Conservation (phyloP, 2,888 invertebrate genomes). For the Anticlea derivata region DNA sequence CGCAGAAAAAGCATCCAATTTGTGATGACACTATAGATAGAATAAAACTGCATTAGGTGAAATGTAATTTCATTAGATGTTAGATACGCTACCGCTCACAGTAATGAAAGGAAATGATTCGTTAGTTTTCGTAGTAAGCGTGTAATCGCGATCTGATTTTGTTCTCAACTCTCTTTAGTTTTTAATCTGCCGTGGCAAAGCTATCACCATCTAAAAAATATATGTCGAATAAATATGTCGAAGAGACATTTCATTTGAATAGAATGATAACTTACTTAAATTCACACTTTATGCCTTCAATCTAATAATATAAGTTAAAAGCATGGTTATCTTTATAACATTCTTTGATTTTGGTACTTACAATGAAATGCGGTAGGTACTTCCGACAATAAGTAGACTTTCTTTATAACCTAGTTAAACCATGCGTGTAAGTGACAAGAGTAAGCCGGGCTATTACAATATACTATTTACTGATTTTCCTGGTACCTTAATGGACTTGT, state of each 20-base stretch:
- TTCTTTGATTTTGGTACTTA: too few relatives aligned
- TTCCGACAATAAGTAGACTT: background rate
- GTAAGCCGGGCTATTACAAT: conserved; percentile 31
- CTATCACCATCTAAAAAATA: conserved; percentile 48
- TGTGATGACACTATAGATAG: background rate
- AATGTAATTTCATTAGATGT: conserved; percentile 26
- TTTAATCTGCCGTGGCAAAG: conserved; percentile 44
- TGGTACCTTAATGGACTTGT: conserved; percentile 73
- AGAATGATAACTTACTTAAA: too few relatives aligned
- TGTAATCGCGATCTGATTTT: conserved; percentile 66
- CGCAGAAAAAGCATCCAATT: too few relatives aligned
- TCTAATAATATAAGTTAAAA: background rate
- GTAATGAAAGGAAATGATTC: conserved; percentile 68
- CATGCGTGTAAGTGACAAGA: conserved; percentile 31
- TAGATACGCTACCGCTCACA: conserved; percentile 39
- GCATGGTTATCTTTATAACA: background rate
- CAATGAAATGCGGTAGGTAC: too few relatives aligned
- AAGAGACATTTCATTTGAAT: too few relatives aligned
- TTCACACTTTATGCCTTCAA: too few relatives aligned
- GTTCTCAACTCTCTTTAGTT: conserved; percentile 47
- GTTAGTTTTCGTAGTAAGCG: conserved; percentile 55
- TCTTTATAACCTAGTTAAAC: conserved; percentile 11
- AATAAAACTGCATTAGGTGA: conserved; percentile 9
- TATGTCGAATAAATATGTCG: too few relatives aligned
- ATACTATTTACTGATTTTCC: conserved; percentile 35